These are phyloP conservation scores for Chionomys nivalis DNA, from an alignment of 2,113 vertebrate genomes.

Conservation along the genomic window DNA sequence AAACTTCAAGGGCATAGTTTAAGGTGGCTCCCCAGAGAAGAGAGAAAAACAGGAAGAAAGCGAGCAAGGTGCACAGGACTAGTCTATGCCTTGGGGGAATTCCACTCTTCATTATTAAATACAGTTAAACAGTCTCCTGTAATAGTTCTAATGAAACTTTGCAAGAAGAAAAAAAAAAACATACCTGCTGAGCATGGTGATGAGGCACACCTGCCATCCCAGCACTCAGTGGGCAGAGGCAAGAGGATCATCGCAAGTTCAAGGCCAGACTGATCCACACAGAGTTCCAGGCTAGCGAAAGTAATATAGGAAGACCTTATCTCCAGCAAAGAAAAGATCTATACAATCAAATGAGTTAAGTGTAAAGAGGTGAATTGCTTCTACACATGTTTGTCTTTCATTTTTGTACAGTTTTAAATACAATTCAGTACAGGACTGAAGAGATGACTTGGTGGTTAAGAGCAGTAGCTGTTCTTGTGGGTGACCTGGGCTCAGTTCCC, in stretches of 20 bases:
- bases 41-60: background rate
- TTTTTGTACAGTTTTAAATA: slow-evolving; percentile 21
- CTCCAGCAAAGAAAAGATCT: slow-evolving; percentile 12
- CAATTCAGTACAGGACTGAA: background rate
- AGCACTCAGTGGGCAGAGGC: background rate
- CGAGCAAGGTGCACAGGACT: background rate
- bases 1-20: slow-evolving; percentile 51
- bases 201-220: too few species aligned
- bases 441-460: background rate
- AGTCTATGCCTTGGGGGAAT: slow-evolving; percentile 30
- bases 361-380: slow-evolving; percentile 54
- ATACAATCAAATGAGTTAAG: slow-evolving; percentile 32
- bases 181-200: background rate
- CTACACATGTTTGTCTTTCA: background rate
- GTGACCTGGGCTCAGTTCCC: background rate
- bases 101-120: slow-evolving; percentile 42
- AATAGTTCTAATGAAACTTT: slow-evolving; percentile 37
- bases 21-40: slow-evolving; percentile 58
- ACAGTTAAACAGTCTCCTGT: slow-evolving; percentile 15
- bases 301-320: background rate
- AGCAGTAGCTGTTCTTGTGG: background rate
- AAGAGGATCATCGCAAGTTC: background rate
- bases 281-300: background rate
- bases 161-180: slow-evolving; percentile 16
- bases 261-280: background rate